A percentile compares a stretch with the other conserved stretches of the same genome.
Conservation (phyloP, 1,140 invertebrate species). For the Meteorus sp. region DNA sequence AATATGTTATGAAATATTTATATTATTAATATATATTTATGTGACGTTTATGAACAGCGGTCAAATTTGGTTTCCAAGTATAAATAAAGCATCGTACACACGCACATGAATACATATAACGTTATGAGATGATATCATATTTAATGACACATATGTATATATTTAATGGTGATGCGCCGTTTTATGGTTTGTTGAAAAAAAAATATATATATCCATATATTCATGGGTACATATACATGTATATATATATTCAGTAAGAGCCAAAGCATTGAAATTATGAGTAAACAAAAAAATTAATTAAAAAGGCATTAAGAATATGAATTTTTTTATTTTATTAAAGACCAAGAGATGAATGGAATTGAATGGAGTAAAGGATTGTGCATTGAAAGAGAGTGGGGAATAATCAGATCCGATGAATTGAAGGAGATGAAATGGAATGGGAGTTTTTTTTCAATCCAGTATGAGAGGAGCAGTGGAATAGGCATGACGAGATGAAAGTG, state of each 20-base stretch:
- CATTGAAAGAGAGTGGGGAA: not conserved
- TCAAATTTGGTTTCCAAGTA: constrained; percentile 6
- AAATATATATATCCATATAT: no score
- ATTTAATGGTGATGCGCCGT: constrained; percentile 25
- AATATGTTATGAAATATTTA: not conserved
- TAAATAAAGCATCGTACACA: constrained; percentile 25
- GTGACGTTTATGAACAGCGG: constrained; percentile 2
- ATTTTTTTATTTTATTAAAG: constrained; percentile 3
- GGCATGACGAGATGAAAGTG: not conserved
- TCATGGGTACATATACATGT: constrained; percentile 7
- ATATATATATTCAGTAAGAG: not conserved
- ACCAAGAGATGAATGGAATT: not conserved
- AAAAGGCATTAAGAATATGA: not conserved
- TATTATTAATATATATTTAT: constrained; percentile 26
- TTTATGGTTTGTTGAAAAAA: not conserved
- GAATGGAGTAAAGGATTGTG: constrained; percentile 1
- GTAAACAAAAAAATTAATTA: not conserved
- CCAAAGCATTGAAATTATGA: not conserved
- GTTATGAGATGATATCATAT: constrained; percentile 9
- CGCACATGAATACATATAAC: constrained; percentile 25
- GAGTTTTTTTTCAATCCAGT: not conserved
- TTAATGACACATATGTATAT: constrained; percentile 4
- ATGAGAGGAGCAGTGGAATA: not conserved
- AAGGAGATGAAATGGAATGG: constrained; percentile 20
- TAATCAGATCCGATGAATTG: no score